These are phyloP conservation scores for Vidua chalybeata DNA, from an alignment of 2,113 vertebrate genomes.

Conservation along the genomic window DNA sequence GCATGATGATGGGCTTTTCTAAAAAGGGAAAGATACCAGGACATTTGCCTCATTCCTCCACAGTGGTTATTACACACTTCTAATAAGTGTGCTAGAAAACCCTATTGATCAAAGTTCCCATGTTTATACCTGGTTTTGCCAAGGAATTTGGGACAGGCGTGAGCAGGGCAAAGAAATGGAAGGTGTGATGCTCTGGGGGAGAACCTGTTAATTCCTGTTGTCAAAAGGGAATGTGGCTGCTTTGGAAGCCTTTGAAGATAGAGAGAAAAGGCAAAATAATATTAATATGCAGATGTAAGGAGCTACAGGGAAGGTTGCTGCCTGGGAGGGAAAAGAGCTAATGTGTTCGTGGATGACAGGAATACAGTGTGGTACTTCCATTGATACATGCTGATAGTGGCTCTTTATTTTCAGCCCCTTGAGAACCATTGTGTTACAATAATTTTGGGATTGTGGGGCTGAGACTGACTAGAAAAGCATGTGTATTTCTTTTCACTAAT, in stretches of 20 bases:
- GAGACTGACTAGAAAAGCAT: not conserved
- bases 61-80: not conserved
- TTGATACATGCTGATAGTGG: not conserved
- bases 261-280: not conserved
- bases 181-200: not conserved
- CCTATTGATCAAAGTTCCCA: not conserved
- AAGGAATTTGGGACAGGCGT: not conserved
- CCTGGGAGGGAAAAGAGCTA: not conserved
- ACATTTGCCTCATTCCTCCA: not conserved
- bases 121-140: not conserved
- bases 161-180: not conserved
- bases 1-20: not conserved
- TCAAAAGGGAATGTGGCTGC: not conserved
- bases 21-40: not conserved
- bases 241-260: not conserved
- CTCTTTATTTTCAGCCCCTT: not conserved
- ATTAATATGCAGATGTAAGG: not conserved
- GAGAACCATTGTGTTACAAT: not conserved
- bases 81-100: not conserved
- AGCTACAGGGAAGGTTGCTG: not conserved
- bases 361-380: not conserved
- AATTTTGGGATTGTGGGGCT: not conserved
- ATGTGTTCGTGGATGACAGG: fast-evolving
- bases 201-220: not conserved
- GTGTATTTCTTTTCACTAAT: not conserved